Evolutionary conservation across 1,140 invertebrate species (phyloP), one percentile per base, ranked within the genome.

Genomic region (Pinna nobilis): DNA sequence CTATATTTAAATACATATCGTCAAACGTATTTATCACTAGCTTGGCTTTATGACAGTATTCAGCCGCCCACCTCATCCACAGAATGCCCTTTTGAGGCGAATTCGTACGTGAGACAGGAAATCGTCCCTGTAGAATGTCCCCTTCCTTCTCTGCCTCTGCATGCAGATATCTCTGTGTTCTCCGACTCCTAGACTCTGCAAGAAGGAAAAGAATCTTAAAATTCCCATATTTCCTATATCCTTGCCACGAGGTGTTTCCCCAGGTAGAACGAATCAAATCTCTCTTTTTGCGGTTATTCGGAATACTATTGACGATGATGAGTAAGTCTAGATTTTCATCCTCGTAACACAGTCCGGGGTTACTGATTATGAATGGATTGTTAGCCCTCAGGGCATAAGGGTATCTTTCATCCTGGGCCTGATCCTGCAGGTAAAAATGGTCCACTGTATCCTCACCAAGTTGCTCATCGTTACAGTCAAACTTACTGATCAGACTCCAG

Each of bases 31-130:
- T 30, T 2, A 59, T 13, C 18, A 59, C 37, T 33, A 59, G 33
- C 37, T 59, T 59, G 28, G 55, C 55, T 33, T 59, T 59, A n/a
- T 35, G 32, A 25, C 55, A 59, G 23, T 59, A 59, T 59, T 59
- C 55, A n/a, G 55, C 55, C 2, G 32, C 37, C 55, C 55, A 59
- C 37, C 55, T 59, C 13, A 59, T 9, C 9, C 28, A 30, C 55
- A 59, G 9, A 20, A 59, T 30, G 30, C 30, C 11, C 37, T 59
- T 59, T 33, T 59, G 55, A n/a, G 55, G 55, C 18, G 37, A 33
- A 20, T 59, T 59, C 18, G 33, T 59, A 6, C 30, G 55, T 18
- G 30, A 30, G 7, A 35, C 55, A 18, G 55, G 37, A 7, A 59
- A 59, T 25, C 55, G 33, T 35, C 55, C 55, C 32, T 59, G 55